phyloP scores from a whole-genome alignment of 2,797 vertebrate genomes.

The Bradypodion pumilum region DNA sequence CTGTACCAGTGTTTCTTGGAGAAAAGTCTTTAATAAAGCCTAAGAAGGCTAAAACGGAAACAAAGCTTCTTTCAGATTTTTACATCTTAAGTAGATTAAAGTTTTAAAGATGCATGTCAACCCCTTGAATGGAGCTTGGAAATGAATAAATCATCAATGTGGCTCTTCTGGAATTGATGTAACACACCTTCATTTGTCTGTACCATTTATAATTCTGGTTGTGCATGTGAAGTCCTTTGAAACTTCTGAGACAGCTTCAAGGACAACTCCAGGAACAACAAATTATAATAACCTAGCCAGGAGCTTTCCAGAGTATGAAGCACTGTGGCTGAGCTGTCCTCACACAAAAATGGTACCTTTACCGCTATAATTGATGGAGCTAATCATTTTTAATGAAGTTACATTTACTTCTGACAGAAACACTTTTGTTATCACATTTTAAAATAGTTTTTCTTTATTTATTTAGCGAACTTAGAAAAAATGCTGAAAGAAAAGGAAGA shows the following conservation, averaged over 20 bases:
- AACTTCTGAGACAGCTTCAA: too few species aligned
- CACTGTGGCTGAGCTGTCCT: too few species aligned
- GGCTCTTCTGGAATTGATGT: not conserved
- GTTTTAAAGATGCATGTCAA: not conserved
- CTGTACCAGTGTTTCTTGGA: not conserved
- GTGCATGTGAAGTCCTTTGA: too few species aligned
- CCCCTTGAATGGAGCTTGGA: not conserved
- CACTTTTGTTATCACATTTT: conserved; percentile 12
- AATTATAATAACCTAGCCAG: too few species aligned
- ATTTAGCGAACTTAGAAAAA: conserved; percentile 80
- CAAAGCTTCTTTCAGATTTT: not conserved
- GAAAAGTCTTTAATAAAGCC: not conserved
- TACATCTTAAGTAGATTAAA: not conserved
- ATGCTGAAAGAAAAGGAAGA: conserved; percentile 87
- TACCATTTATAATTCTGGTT: too few species aligned
- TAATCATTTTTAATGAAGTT: not conserved
- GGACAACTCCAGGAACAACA: too few species aligned
- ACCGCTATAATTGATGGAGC: not conserved
- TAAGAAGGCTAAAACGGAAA: not conserved
- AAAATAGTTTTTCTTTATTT: conserved; percentile 34
- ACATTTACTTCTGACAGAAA: not conserved
- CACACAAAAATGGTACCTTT: too few species aligned
- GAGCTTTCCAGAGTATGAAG: too few species aligned
- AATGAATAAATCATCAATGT: not conserved
- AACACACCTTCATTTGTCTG: not conserved